These are phyloP conservation scores for Thecophora atra DNA, from an alignment of 2,888 invertebrate species.

Conservation along the genomic window DNA sequence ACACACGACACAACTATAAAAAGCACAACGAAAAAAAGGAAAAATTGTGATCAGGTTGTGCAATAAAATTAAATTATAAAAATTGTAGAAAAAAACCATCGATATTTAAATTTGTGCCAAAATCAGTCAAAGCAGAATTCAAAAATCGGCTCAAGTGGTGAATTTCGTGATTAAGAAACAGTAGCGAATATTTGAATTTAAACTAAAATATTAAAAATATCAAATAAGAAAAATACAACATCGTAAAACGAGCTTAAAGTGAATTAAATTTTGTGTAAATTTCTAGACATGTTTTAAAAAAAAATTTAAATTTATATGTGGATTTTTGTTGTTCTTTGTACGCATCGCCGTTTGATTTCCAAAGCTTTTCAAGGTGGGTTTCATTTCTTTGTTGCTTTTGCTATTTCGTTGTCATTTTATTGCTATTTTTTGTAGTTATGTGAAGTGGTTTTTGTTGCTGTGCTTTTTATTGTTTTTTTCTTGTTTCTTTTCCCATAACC, in stretches of 20 bases:
- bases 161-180: not conserved
- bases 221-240: too few species aligned
- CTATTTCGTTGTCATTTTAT: not conserved
- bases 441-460: not conserved
- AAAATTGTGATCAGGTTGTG: slow-evolving; percentile 21
- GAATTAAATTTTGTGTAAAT: too few species aligned
- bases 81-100: slow-evolving; percentile 3
- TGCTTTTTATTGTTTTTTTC: not conserved
- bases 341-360: slow-evolving; percentile 2
- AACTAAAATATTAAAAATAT: too few species aligned
- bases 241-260: too few species aligned
- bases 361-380: slow-evolving; percentile 9
- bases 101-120: slow-evolving; percentile 15
- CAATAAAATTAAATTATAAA: slow-evolving; percentile 15
- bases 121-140: not conserved
- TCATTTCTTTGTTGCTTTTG: slow-evolving; percentile 13
- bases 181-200: not conserved
- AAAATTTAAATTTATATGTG: too few species aligned
- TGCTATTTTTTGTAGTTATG: not conserved
- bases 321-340: not conserved
- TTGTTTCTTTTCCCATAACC: slow-evolving; percentile 5
- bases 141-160: slow-evolving; percentile 1
- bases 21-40: not conserved
- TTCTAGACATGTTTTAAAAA: too few species aligned
- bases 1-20: too few species aligned